Evolutionary conservation across 1,140 invertebrate genomes (phyloP), one percentile per base, ranked within the genome.

Genomic region (Chrysoperla carnea): DNA sequence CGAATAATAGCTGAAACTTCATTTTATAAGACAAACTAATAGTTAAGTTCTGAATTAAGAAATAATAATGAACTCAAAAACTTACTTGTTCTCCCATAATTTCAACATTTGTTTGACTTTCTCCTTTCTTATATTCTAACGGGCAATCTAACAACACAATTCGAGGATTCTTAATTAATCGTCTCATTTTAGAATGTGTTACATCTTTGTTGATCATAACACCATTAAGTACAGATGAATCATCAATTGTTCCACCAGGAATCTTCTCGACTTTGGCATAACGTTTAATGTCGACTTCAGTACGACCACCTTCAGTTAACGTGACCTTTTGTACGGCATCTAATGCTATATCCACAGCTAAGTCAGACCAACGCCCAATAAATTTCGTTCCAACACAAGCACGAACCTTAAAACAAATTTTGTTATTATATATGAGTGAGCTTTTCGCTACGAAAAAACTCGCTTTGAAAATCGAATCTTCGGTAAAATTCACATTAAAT

Each of bases 191-290:
- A 1, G 92, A 78, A 67, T 99, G 95, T 1, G 90, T 92, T 1
- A 99, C 88, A 67, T 99, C 95, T 66, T 99, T 99, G 64, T 99
- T 99, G 13, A 99, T 60, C 90, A 99, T 97, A 4, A 99, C 83
- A 17, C 96, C 96, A 48, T 76, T 81, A 4, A 99, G 61, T n/a
- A 99, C 92, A 48, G 73, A 66, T 6, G 89, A 96, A 44, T 99
- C 93, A 57, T 98, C 94, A 42, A 99, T 86, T 1, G 79, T 72
- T 6, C 91, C 95, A 40, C 96, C 95, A 9, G 95, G 93, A 50
- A 99, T 88, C 70, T 98, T 97, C 61, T 99, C 94, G 29, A 99
- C 83, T 69, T 95, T 95, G 2, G 92, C 94, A 61, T 98, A 72
- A 58, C 92, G 76, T 57, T 99, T 99, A 45, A 99, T 94, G 59